Evolutionary conservation across 1,140 invertebrate genomes (phyloP), one percentile per base, ranked within the genome.

Genomic region (Danaus plexippus): DNA sequence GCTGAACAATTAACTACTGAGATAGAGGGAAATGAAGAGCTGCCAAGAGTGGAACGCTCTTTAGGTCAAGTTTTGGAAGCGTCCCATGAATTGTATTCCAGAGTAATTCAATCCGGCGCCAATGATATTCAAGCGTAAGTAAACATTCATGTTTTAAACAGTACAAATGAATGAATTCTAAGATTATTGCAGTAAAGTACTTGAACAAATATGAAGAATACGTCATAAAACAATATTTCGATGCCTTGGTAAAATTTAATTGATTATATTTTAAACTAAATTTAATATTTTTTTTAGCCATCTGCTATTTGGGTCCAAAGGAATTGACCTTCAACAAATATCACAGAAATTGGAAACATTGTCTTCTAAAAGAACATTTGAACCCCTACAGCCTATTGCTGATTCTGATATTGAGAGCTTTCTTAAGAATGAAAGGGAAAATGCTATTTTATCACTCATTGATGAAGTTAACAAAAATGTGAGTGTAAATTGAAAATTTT

Each of bases 91-190:
- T 81, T 98, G 9, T 96, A 96, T 89, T 92, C 94, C 1, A 90
- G 94, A 76, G 93, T 96, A 13, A 94, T 94, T 11, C 94, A 94
- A 77, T 92, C 92, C 52, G 92, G 93, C 42, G 91, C 93, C 22
- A 94, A 95, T 67, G 96, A 97, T 87, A 94, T 96, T 63, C 95
- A 97, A 89, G 97, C 96, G 96, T 98, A 91, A 92, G 93, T 76
- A 49, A 51, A 51, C 47, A 53, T 49, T 49, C 22, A 61, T 56
- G 54, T 41, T 45, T 42, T 51, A 50, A 13, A 9, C 18, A 15
- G 13, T 8, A 47, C 9, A 32, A 32, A 5, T 32, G 22, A 32
- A 5, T 32, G 7, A 32, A 32, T 32, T 32, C 5, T 32, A 2
- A 32, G 22, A 32, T 32, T 32, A 32, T 32, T 8, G 22, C 22